These are phyloP conservation scores for Percina caprodes DNA, from an alignment of 2,113 vertebrate genomes.

Conservation along the genomic window DNA sequence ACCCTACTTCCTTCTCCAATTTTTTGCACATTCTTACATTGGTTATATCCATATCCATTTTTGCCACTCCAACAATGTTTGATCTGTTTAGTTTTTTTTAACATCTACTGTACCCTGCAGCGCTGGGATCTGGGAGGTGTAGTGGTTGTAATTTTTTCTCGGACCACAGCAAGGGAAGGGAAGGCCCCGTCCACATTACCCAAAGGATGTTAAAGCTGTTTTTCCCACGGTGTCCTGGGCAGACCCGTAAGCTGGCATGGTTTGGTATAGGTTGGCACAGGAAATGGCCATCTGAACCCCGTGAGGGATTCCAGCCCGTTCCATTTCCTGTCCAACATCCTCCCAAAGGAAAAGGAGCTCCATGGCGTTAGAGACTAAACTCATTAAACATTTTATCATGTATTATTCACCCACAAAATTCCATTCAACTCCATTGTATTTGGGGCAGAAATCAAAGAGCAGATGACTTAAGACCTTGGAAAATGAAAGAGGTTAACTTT, in stretches of 20 bases:
- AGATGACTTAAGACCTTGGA: not conserved
- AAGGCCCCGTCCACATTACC: slow-evolving; percentile 39
- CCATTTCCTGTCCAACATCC: slow-evolving; percentile 78
- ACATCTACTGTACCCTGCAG: not conserved
- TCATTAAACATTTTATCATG: not conserved
- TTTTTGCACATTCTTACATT: not conserved
- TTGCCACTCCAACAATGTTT: not conserved
- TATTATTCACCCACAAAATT: not conserved
- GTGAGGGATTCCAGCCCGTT: slow-evolving; percentile 57
- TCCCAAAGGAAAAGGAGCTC: slow-evolving; percentile 60
- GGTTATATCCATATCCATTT: not conserved
- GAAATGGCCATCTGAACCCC: slow-evolving; percentile 71
- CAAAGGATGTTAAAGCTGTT: slow-evolving; percentile 43
- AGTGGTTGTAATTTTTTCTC: not conserved
- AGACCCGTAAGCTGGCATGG: slow-evolving; percentile 40
- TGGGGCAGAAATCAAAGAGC: not conserved
- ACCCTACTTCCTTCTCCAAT: not conserved
- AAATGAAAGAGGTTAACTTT: not conserved
- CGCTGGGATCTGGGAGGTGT: slow-evolving; percentile 6
- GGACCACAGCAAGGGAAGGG: slow-evolving; percentile 14
- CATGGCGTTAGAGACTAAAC: slow-evolving; percentile 44
- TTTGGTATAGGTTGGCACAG: slow-evolving; percentile 62
- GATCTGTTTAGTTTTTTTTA: slow-evolving; percentile 12
- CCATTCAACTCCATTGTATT: not conserved
- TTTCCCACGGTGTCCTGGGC: slow-evolving; percentile 76